These are phyloP conservation scores for Cyanoliseus patagonus DNA, from an alignment of 2,113 vertebrate species.

Conservation along the genomic window DNA sequence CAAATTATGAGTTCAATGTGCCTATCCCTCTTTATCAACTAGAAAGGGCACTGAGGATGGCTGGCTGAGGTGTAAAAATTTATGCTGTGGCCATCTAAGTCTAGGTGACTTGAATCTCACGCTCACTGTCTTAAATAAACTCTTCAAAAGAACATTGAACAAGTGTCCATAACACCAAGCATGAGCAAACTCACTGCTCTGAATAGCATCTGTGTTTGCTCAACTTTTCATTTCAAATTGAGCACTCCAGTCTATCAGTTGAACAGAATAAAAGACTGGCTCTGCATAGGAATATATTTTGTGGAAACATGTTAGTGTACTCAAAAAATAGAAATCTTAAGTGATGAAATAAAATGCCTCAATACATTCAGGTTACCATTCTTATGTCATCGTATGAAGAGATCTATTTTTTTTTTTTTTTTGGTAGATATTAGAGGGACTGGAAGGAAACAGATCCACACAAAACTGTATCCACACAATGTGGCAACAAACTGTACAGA, in stretches of 20 bases:
- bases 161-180: background rate
- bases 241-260: background rate
- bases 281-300: background rate
- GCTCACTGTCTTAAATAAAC: conserved; percentile 5
- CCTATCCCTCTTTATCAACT: background rate
- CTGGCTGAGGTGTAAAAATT: background rate
- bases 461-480: background rate
- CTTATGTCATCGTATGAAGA: background rate
- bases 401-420: background rate
- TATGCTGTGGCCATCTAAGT: background rate
- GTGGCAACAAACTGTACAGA: background rate
- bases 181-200: background rate
- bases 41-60: background rate
- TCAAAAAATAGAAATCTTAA: background rate
- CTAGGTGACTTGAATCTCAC: background rate
- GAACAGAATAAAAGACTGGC: background rate
- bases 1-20: background rate
- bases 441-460: background rate
- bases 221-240: conserved; percentile 35
- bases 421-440: background rate
- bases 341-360: background rate
- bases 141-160: background rate
- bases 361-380: background rate
- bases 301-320: background rate
- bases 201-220: conserved; percentile 22